These are phyloP conservation scores for Ondatra zibethicus DNA, from an alignment of 2,113 vertebrate genomes.

Conservation along the genomic window DNA sequence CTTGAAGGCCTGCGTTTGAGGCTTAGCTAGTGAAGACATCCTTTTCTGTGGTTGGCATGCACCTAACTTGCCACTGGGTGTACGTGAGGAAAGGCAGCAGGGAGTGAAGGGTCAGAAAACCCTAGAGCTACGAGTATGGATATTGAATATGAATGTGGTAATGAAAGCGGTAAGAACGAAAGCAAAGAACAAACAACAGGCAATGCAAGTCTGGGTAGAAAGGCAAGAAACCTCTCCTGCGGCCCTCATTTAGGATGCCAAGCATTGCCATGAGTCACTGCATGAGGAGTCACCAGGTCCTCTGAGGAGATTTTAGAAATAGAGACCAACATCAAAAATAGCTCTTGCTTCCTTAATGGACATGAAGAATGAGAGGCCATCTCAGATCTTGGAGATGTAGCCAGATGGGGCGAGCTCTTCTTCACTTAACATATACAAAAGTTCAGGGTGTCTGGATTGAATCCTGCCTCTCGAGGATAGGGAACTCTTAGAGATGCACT, in stretches of 20 bases:
- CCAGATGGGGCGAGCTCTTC: neutral
- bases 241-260: neutral
- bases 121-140: neutral
- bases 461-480: neutral
- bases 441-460: neutral
- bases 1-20: neutral
- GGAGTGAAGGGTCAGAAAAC: neutral
- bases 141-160: constrained; percentile 27
- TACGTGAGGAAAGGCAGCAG: neutral
- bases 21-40: neutral
- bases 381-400: neutral
- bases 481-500: neutral
- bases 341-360: neutral
- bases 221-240: neutral
- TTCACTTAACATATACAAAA: neutral
- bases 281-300: neutral
- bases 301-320: neutral
- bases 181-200: neutral
- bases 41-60: neutral
- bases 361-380: neutral
- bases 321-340: neutral
- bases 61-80: neutral
- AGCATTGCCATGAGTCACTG: neutral
- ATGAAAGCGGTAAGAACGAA: constrained; percentile 36
- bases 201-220: neutral